A percentile compares a stretch with the other conserved stretches of the same genome.
Evolutionary conservation across 2,797 vertebrate genomes (phyloP).

Genomic region (Hydrolagus colliei): DNA sequence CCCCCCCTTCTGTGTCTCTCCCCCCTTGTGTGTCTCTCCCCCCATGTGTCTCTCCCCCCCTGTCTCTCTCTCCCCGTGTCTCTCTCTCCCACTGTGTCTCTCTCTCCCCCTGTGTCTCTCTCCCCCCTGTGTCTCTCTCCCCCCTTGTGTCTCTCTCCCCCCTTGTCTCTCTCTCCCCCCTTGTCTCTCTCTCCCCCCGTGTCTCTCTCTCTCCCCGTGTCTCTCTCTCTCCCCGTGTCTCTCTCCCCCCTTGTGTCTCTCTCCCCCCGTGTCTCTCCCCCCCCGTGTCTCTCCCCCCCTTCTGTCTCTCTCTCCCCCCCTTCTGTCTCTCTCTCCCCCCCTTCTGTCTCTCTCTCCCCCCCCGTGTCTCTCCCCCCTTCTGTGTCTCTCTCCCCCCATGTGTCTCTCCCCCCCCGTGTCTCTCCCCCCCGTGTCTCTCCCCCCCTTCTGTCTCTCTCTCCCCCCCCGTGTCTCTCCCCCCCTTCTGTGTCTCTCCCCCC

Average conservation of each 20-base stretch:
- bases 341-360: not conserved
- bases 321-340: too few relatives aligned
- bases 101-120: too few relatives aligned
- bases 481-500: too few relatives aligned
- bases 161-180: rapidly evolving
- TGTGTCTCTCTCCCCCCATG: not conserved
- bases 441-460: constrained; percentile 34
- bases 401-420: too few relatives aligned
- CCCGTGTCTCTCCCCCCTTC: too few relatives aligned
- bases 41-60: constrained; percentile 14
- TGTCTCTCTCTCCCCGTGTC: too few relatives aligned
- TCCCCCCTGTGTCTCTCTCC: not conserved
- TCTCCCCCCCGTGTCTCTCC: not conserved
- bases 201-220: rapidly evolving
- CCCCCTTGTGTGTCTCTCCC: constrained; percentile 32
- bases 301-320: not conserved
- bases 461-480: constrained; percentile 11
- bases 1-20: not conserved
- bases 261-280: rapidly evolving
- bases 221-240: too few relatives aligned
- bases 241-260: too few relatives aligned
- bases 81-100: too few relatives aligned
- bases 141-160: too few relatives aligned
- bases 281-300: rapidly evolving
- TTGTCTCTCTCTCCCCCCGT: rapidly evolving